phyloP scores from a whole-genome alignment of 2,888 invertebrate genomes.

The Eumacrocentrus americanus region DNA sequence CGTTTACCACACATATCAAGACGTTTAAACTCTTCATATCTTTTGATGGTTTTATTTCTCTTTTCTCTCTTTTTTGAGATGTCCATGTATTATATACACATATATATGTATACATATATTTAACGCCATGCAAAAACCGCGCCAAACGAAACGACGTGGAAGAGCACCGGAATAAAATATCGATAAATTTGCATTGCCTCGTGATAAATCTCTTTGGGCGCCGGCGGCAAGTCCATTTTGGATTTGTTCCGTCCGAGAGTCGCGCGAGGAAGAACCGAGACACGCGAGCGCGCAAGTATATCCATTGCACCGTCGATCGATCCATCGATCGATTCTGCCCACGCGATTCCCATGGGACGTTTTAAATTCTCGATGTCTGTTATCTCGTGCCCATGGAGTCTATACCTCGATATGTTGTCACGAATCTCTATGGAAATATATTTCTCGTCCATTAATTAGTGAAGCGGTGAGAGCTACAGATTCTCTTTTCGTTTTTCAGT shows the following conservation, averaged over 20 bases:
- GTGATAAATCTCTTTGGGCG: conserved; percentile 43
- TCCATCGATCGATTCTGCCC: conserved; percentile 31
- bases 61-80: neutral
- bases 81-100: neutral
- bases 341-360: conserved; percentile 31
- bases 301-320: conserved; percentile 22
- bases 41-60: conserved; percentile 2
- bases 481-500: conserved; percentile 22
- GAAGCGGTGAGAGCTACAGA: conserved; percentile 6
- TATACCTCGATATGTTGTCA: conserved; percentile 18
- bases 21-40: conserved; percentile 6
- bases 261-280: conserved; percentile 9
- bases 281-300: conserved; percentile 22
- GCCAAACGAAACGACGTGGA: conserved; percentile 25
- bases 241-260: conserved; percentile 37
- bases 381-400: no score
- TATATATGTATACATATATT: no score
- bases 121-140: conserved; percentile 13
- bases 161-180: conserved; percentile 44
- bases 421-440: conserved; percentile 25
- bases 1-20: neutral
- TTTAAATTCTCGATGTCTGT: conserved; percentile 16
- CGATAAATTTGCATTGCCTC: conserved; percentile 51
- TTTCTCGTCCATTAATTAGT: conserved; percentile 26
- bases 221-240: conserved; percentile 39